These are phyloP conservation scores for Tetraneura akinire DNA, from an alignment of 1,140 invertebrate species.

Conservation along the genomic window DNA sequence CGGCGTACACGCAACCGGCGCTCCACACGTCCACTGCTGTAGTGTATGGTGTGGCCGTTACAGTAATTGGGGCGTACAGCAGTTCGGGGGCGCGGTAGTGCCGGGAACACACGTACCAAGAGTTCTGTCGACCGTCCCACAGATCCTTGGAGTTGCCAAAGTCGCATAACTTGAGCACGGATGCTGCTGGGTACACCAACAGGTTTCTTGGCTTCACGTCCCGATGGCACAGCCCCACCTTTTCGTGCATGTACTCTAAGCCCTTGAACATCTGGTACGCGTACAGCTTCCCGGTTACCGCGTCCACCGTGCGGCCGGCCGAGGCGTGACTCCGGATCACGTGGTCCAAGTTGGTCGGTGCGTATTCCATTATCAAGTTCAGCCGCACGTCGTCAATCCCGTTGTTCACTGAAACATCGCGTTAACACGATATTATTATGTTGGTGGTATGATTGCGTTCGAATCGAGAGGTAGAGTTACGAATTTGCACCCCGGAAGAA, in stretches of 20 bases:
- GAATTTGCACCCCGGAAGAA: no score
- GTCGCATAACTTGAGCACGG: slow-evolving; percentile 16
- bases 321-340: not conserved
- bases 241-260: not conserved
- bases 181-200: not conserved
- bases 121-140: not conserved
- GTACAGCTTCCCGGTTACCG: not conserved
- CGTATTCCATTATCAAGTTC: slow-evolving; percentile 10
- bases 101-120: not conserved
- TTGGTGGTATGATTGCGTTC: no score
- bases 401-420: not conserved
- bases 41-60: not conserved
- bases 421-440: no score
- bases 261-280: slow-evolving; percentile 21
- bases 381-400: not conserved
- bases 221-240: slow-evolving; percentile 3
- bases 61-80: not conserved
- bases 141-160: slow-evolving; percentile 17
- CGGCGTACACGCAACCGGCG: slow-evolving; percentile 33
- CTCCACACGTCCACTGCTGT: slow-evolving; percentile 29
- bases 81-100: slow-evolving; percentile 7
- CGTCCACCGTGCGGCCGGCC: not conserved
- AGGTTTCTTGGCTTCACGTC: slow-evolving; percentile 6
- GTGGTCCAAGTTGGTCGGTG: slow-evolving; percentile 22
- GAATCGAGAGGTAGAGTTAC: no score